Percentiles rank a stretch among this genome's conserved stretches.
Conservation (phyloP, 2,888 invertebrate species). For the Phaedon cochleariae region DNA sequence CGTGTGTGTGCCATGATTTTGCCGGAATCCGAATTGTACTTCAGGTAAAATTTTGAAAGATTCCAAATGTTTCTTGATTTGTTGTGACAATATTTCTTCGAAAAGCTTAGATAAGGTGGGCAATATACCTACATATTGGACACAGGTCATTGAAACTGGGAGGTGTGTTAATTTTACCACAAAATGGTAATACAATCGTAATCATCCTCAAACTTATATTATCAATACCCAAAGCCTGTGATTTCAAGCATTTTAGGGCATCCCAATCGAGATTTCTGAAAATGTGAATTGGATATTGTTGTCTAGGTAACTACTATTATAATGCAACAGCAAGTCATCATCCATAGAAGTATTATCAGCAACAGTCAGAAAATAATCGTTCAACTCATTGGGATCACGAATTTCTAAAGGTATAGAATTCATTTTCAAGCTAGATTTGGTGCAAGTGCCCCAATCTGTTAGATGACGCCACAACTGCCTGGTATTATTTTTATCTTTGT, state of each 20-base stretch:
- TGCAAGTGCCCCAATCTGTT: background rate
- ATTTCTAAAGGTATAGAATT: background rate
- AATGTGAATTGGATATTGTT: background rate
- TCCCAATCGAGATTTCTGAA: background rate
- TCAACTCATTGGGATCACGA: background rate
- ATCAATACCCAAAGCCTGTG: conserved; percentile 1
- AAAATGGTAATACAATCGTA: background rate
- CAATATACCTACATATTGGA: background rate
- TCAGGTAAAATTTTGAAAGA: background rate
- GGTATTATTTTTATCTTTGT: background rate
- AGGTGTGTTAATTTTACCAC: background rate
- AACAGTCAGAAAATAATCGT: background rate
- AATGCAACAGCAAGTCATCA: background rate
- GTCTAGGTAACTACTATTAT: background rate
- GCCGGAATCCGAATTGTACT: conserved; percentile 12
- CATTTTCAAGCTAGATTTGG: background rate
- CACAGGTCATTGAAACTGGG: background rate
- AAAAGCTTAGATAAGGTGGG: conserved; percentile 5
- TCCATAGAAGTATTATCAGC: background rate
- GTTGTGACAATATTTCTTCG: conserved; percentile 13
- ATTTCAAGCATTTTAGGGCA: background rate
- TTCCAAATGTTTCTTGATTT: conserved; percentile 13
- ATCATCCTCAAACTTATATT: background rate
- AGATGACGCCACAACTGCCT: background rate
- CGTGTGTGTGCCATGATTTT: background rate